Evolutionary conservation across 2,888 invertebrate genomes (phyloP).

Genomic region (Clostera curtula): DNA sequence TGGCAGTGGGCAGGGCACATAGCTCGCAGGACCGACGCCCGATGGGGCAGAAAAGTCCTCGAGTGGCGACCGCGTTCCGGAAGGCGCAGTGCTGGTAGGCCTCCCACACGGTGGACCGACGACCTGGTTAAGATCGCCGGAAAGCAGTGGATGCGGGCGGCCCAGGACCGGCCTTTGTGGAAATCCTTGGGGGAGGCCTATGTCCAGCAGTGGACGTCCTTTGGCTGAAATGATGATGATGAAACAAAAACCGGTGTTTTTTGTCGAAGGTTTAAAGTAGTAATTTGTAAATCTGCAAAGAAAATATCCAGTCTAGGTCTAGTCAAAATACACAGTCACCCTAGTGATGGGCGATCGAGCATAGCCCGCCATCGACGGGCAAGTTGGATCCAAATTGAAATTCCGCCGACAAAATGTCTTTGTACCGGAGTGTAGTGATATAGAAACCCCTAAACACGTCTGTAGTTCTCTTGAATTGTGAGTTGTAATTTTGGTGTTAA

Average conservation of each 20-base stretch:
- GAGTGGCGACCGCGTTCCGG: too few relatives aligned
- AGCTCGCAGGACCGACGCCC: too few relatives aligned
- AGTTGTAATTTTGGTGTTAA: neutral
- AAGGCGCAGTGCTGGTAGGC: too few relatives aligned
- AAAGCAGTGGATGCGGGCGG: too few relatives aligned
- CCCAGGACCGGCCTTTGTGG: too few relatives aligned
- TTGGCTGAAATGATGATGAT: too few relatives aligned
- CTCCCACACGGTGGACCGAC: too few relatives aligned
- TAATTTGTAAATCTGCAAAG: neutral
- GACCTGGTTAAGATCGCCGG: too few relatives aligned
- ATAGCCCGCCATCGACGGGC: conserved; percentile 4
- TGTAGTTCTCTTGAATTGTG: neutral
- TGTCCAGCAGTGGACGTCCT: too few relatives aligned
- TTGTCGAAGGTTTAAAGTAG: neutral
- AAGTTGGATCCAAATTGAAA: conserved; percentile 12
- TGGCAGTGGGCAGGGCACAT: too few relatives aligned
- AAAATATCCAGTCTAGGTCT: neutral
- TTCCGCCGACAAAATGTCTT: conserved; percentile 9
- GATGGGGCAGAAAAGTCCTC: too few relatives aligned
- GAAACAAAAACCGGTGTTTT: neutral
- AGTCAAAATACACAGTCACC: neutral
- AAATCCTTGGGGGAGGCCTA: too few relatives aligned
- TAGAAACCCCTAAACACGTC: neutral
- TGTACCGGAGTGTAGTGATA: conserved; percentile 3
- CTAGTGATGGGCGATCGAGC: conserved; percentile 3